These are phyloP conservation scores for Drosophila emarginata DNA, from an alignment of 2,888 invertebrate genomes.

Conservation along the genomic window DNA sequence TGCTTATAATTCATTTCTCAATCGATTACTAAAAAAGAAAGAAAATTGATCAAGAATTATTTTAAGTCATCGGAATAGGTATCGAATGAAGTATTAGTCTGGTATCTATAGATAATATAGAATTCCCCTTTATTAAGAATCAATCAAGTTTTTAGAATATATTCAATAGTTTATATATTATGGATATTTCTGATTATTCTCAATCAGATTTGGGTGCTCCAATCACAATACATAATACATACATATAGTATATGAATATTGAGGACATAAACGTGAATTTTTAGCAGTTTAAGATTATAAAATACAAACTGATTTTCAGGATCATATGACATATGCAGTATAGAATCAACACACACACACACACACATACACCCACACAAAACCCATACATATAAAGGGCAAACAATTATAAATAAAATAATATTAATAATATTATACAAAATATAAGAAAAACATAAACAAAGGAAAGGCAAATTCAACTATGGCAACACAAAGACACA, in stretches of 20 bases:
- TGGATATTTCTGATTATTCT: background rate
- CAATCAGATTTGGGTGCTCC: constrained; percentile 7
- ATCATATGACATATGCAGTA: constrained; percentile 40
- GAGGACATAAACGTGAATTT: constrained; percentile 76
- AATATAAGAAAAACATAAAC: constrained; percentile 29
- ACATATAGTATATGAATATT: constrained; percentile 52
- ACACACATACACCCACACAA: constrained; percentile 2
- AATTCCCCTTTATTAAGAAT: background rate
- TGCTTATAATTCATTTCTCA: too few relatives aligned
- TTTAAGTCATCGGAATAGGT: too few relatives aligned
- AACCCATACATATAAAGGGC: constrained; percentile 19
- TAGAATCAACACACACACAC: constrained; percentile 13
- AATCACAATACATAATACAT: constrained; percentile 15
- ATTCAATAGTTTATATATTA: background rate
- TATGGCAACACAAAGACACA: constrained; percentile 33
- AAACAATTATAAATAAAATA: constrained; percentile 1
- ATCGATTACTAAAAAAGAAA: too few relatives aligned
- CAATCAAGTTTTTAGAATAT: background rate
- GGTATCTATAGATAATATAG: background rate
- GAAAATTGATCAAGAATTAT: too few relatives aligned
- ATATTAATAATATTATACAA: constrained; percentile 2
- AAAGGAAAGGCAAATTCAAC: constrained; percentile 27
- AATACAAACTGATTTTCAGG: constrained; percentile 48
- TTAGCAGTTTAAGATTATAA: constrained; percentile 72
- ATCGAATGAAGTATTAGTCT: too few relatives aligned